Evolutionary conservation across 1,140 invertebrate species (phyloP), one percentile per base, ranked within the genome.

Genomic region (Leptinotarsa texana): DNA sequence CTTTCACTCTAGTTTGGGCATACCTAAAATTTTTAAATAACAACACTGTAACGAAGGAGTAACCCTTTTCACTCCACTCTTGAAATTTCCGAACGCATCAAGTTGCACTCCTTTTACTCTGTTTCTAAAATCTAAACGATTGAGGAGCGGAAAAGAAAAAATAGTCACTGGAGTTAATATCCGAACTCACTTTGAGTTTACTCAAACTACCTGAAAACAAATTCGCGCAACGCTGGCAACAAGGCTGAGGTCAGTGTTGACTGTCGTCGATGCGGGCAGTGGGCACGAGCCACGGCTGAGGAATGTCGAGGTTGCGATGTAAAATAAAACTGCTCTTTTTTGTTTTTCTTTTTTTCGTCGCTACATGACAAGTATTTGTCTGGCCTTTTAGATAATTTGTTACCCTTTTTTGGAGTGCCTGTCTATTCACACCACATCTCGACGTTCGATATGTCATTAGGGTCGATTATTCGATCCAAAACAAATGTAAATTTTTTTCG

Each of bases 191-290:
- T 57, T 57, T 13, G 13, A 57, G 51, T 57, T 57, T 15, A n/a
- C 51, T n/a, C 15, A n/a, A 57, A 17, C 11, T 15, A 57, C 13
- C 4, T 13, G 51, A 57, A 57, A 57, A 17, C n/a, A 15, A 57
- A 57, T 57, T 3, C 4, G 51, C 51, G 13, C 51, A 57, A 57
- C 51, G 17, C 51, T n/a, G 51, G 51, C 51, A 57, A 57, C 51
- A 57, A 57, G 51, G 51, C 51, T 57, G 51, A 57, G 51, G 51
- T 57, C 51, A 57, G 51, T 57, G 51, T 57, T 57, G 51, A 57
- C 15, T 57, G 51, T 57, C 51, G 51, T n/a, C 13, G 51, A 57
- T 57, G 51, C 51, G 51, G 51, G 51, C 51, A 57, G 51, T 57
- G 51, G 51, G 51, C 51, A 57, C 51, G 51, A 57, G 51, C 51